Percentiles rank a stretch among this genome's conserved stretches.
Conservation (phyloP, 2,113 vertebrate genomes). For the Atlantisia rogersi region DNA sequence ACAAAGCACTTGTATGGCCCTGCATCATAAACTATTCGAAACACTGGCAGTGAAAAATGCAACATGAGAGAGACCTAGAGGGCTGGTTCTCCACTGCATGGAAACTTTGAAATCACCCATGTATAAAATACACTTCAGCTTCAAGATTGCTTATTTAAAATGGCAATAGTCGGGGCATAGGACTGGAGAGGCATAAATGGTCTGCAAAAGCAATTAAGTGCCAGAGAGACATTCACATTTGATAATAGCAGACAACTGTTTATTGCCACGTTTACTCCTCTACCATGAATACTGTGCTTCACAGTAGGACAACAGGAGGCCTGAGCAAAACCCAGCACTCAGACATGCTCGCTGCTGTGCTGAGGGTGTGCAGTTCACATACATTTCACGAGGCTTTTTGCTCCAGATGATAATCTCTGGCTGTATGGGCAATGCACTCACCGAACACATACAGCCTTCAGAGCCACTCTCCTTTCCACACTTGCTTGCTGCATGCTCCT, state of each 20-base stretch:
- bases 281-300: background rate
- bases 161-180: background rate
- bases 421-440: background rate
- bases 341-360: background rate
- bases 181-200: background rate
- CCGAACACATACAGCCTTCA: background rate
- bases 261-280: constrained; percentile 2
- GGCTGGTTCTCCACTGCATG: background rate
- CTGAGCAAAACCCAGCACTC: background rate
- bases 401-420: background rate
- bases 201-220: background rate
- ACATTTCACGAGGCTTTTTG: background rate
- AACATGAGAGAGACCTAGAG: background rate
- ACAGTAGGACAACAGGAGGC: background rate
- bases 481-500: background rate
- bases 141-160: constrained; percentile 5
- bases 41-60: background rate
- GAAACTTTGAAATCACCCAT: background rate
- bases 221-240: background rate
- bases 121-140: background rate
- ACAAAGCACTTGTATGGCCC: background rate
- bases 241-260: background rate
- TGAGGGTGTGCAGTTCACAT: background rate
- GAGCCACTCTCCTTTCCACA: background rate
- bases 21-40: background rate